Evolutionary conservation across 1,140 invertebrate species (phyloP).

Genomic region (Drosophila pseudoobscura): DNA sequence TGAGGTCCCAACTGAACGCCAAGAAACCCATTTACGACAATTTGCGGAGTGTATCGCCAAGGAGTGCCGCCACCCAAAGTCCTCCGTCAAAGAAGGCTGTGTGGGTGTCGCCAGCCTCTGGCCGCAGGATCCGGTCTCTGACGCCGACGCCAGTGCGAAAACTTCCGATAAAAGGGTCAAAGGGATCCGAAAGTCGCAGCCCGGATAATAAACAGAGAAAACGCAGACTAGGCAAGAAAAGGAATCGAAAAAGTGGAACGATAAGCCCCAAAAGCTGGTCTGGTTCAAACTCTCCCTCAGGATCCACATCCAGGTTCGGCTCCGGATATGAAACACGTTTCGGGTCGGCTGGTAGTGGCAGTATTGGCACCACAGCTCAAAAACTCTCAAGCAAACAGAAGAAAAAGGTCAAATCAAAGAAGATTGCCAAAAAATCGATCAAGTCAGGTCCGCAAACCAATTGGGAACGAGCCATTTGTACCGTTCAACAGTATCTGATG

Average conservation of each 20-base stretch:
- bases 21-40: slow-evolving; percentile 59
- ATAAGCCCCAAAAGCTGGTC: too few relatives aligned
- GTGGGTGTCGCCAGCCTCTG: slow-evolving; percentile 5
- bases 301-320: too few relatives aligned
- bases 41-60: slow-evolving; percentile 17
- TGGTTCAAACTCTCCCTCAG: too few relatives aligned
- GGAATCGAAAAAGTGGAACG: too few relatives aligned
- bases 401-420: background rate
- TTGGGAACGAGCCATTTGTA: slow-evolving; percentile 8
- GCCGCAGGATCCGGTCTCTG: slow-evolving; percentile 3
- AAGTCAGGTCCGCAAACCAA: background rate
- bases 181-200: too few relatives aligned
- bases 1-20: slow-evolving; percentile 1
- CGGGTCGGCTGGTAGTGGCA: background rate
- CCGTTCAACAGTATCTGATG: background rate
- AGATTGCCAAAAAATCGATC: background rate
- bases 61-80: slow-evolving; percentile 6
- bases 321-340: too few relatives aligned
- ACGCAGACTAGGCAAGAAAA: too few relatives aligned
- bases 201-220: too few relatives aligned
- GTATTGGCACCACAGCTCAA: background rate
- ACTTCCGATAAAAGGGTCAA: too few relatives aligned
- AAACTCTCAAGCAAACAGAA: background rate
- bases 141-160: background rate
- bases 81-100: too few relatives aligned